phyloP scores from a whole-genome alignment of 2,888 invertebrate species.

The Eristalis intricaria region DNA sequence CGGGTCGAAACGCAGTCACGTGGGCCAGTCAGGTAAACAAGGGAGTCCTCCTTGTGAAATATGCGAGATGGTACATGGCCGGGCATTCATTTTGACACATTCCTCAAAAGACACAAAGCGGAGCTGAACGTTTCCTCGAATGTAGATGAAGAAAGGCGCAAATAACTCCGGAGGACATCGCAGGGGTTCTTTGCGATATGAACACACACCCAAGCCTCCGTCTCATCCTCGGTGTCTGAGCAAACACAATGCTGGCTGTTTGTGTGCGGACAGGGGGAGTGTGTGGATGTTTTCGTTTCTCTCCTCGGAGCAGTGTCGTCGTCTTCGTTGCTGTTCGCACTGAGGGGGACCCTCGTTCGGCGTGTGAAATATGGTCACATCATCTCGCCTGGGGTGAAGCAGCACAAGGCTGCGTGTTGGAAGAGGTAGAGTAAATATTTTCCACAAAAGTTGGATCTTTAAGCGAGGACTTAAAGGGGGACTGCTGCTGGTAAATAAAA shows the following conservation, averaged over 20 bases:
- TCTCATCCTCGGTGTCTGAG: background rate
- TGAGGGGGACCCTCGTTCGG: background rate
- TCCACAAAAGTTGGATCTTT: background rate
- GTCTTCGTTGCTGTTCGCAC: background rate
- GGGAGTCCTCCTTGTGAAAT: background rate
- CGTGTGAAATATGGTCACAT: slow-evolving; percentile 1
- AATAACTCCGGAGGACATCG: background rate
- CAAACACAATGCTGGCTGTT: background rate
- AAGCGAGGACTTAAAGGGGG: background rate
- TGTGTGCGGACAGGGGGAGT: background rate
- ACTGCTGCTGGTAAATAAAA: background rate
- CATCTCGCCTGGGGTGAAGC: background rate
- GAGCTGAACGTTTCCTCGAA: background rate
- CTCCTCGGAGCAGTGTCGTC: background rate
- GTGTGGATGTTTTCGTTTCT: background rate
- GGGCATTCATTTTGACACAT: background rate
- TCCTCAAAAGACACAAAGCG: background rate
- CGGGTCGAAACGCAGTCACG: background rate
- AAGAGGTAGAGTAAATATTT: background rate
- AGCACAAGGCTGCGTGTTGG: background rate
- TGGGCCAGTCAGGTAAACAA: background rate
- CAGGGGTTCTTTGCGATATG: background rate
- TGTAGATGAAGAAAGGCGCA: background rate
- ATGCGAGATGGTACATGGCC: background rate
- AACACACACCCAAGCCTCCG: background rate